These are phyloP conservation scores for Monopterus albus DNA, from an alignment of 2,113 vertebrate genomes.

Conservation along the genomic window DNA sequence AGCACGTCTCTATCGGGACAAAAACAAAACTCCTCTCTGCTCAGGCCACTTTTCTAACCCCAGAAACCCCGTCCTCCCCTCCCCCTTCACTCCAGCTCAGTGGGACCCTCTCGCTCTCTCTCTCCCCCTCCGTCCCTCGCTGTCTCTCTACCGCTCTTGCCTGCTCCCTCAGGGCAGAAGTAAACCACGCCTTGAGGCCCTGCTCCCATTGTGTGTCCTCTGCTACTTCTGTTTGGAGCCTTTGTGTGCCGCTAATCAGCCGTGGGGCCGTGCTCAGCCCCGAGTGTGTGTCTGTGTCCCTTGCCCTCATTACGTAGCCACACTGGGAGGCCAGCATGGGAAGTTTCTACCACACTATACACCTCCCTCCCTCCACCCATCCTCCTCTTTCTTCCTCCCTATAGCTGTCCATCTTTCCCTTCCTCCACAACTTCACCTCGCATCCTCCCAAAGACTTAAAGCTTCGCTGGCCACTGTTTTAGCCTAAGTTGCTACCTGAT, in stretches of 20 bases:
- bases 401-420: constrained; percentile 58
- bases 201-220: constrained; percentile 85
- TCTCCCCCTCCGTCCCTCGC: background rate
- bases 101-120: constrained; percentile 57
- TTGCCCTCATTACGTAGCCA: constrained; percentile 87
- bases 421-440: constrained; percentile 48
- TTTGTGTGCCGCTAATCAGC: constrained; percentile 93
- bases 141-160: constrained; percentile 40
- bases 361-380: constrained; percentile 50
- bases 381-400: constrained; percentile 39
- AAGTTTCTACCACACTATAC: constrained; percentile 83
- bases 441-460: constrained; percentile 21
- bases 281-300: constrained; percentile 69
- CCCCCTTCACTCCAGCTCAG: constrained; percentile 44
- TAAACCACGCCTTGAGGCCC: constrained; percentile 87
- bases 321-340: constrained; percentile 86
- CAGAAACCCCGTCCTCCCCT: background rate
- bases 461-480: constrained; percentile 24
- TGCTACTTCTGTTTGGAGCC: constrained; percentile 87
- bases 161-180: constrained; percentile 73
- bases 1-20: constrained; percentile 57
- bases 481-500: background rate
- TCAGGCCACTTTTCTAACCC: constrained; percentile 62
- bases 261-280: constrained; percentile 88
- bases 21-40: constrained; percentile 68